A percentile compares a stretch with the other conserved stretches of the same genome.
Conservation (phyloP, 2,113 vertebrate genomes). For the Polypterus senegalus region DNA sequence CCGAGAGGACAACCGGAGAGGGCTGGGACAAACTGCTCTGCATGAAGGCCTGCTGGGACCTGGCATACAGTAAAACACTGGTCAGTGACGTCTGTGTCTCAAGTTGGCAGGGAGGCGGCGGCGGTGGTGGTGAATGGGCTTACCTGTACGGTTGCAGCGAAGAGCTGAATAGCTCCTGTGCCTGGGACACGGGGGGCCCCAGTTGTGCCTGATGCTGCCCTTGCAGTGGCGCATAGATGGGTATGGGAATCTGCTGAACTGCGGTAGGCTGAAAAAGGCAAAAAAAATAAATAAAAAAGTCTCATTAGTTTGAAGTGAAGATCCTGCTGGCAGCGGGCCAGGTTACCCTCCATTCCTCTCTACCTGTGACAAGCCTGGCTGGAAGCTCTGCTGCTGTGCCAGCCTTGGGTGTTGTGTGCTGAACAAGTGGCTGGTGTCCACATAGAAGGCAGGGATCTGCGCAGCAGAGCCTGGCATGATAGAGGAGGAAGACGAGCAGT, state of each 20-base stretch:
- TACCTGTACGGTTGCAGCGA: constrained; percentile 88
- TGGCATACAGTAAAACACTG: constrained; percentile 24
- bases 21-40: constrained; percentile 88
- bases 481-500: background rate
- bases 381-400: constrained; percentile 90
- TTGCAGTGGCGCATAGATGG: constrained; percentile 89
- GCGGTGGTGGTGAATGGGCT: background rate
- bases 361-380: constrained; percentile 94
- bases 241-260: constrained; percentile 92
- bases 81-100: background rate
- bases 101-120: background rate
- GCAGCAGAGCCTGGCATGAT: constrained; percentile 51
- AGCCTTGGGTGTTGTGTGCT: constrained; percentile 79
- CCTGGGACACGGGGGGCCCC: constrained; percentile 84
- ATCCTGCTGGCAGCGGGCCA: background rate
- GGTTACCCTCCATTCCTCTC: background rate
- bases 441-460: constrained; percentile 92
- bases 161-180: constrained; percentile 86
- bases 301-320: background rate
- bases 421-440: constrained; percentile 97
- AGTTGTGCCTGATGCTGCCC: constrained; percentile 81
- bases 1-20: constrained; percentile 61
- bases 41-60: constrained; percentile 95
- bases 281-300: constrained; percentile 3
- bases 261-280: constrained; percentile 58